These are phyloP conservation scores for Amblyornis subalaris DNA, from an alignment of 2,113 vertebrate species.

Conservation along the genomic window DNA sequence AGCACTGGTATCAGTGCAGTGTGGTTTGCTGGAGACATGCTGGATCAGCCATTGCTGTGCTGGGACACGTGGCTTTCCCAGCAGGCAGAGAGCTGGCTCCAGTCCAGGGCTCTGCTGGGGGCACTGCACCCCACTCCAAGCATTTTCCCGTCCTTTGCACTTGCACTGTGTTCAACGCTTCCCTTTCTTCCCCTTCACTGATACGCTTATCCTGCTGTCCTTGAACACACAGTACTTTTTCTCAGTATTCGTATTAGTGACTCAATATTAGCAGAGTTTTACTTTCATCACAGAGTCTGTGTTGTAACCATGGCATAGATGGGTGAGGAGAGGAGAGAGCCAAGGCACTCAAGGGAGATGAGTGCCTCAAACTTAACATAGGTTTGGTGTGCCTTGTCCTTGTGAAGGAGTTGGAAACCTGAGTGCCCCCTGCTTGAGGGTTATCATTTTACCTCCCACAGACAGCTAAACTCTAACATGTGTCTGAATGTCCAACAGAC, in stretches of 20 bases:
- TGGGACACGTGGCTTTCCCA: neutral
- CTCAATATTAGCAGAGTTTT: neutral
- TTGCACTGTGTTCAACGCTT: neutral
- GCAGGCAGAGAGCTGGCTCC: neutral
- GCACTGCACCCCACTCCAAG: neutral
- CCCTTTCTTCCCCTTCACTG: neutral
- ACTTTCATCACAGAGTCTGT: neutral
- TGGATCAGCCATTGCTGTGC: neutral
- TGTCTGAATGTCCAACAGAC: neutral
- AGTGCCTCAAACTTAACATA: rapidly evolving
- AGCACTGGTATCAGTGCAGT: neutral
- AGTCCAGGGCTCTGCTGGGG: neutral
- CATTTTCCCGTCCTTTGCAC: neutral
- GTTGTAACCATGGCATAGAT: neutral
- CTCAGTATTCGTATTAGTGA: neutral
- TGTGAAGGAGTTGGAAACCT: neutral
- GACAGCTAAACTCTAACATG: neutral
- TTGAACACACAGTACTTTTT: neutral
- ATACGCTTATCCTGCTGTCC: rapidly evolving
- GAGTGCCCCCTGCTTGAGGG: neutral
- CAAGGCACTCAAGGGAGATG: neutral
- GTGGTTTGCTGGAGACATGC: neutral
- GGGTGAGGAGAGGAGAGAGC: neutral
- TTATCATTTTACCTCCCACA: neutral
- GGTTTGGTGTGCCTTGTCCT: neutral